A percentile compares a stretch with the other conserved stretches of the same genome.
Conservation (phyloP, 2,888 invertebrate genomes). For the Catocala nupta region DNA sequence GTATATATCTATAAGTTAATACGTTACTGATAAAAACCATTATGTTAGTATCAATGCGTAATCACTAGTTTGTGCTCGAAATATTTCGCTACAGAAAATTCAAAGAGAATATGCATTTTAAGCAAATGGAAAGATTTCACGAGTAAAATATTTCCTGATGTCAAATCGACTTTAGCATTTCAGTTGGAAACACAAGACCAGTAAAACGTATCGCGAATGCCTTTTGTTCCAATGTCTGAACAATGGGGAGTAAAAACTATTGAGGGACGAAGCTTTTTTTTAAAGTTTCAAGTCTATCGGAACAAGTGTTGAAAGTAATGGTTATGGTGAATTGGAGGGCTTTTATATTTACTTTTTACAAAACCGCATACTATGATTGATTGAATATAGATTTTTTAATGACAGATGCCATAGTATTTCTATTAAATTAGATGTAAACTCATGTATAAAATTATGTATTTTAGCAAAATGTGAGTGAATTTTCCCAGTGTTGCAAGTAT, state of each 20-base stretch:
- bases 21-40: no score
- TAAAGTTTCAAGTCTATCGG: conserved; percentile 15
- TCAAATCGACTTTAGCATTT: conserved; percentile 39
- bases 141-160: conserved; percentile 30
- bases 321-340: conserved; percentile 3
- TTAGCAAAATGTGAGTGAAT: no score
- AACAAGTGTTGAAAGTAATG: conserved; percentile 19
- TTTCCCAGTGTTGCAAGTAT: no score
- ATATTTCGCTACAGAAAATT: conserved; percentile 5
- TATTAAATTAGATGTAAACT: no score
- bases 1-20: no score
- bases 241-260: conserved; percentile 25
- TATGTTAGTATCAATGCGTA: no score
- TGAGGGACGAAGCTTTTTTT: conserved; percentile 16
- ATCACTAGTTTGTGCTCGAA: background rate
- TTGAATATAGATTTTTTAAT: no score
- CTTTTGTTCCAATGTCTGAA: conserved; percentile 38
- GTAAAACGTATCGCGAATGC: conserved; percentile 26
- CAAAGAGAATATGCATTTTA: conserved; percentile 18
- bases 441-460: no score
- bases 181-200: conserved; percentile 27
- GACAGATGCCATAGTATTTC: no score
- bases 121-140: conserved; percentile 30
- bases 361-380: no score
- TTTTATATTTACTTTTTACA: background rate